Base-by-base conservation (phyloP, 2,113 vertebrate genomes). In the Glareola pratincola region DNA sequence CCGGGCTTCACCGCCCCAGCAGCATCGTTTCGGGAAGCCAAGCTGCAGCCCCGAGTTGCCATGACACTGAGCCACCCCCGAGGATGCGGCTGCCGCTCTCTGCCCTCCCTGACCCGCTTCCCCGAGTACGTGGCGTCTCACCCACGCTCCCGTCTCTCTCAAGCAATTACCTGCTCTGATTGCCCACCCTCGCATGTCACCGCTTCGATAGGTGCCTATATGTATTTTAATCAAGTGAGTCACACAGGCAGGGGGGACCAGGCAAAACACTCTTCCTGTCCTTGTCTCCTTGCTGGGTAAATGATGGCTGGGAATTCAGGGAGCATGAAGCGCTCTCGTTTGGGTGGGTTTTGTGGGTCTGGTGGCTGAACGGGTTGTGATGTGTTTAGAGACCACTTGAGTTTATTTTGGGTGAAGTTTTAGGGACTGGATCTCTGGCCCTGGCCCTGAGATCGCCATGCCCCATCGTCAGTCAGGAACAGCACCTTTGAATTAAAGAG, bases 111-210 rank as follows among this genome's bases (percentile, higher is more conserved):
- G 86, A 66, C 90, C 92, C 2, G 1, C 10, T 92, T 84, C 62
- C 63, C 82, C 10, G 1, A 56, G 72, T 27, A 21, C 62, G n/a
- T 51, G 63, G 41, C 2, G 17, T 80, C 90, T 76, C 95, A 7
- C 95, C 95, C 92, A 76, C 73, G 12, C 69, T 0, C 54, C 47
- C 23, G 4, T 89, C 69, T 69, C 92, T 69, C 51, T 41, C 77
- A 41, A 60, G 83, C 74, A 90, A 92, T 92, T 92, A 80, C 87
- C 73, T 96, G 82, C 86, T 90, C 92, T 84, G 86, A 76, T 94
- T 90, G 86, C 86, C 83, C 90, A 10, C 83, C 86, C 80, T 57
- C 59, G 13, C 91, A 11, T 63, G 79, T 51, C 59, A n/a, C 71
- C 8, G 36, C 73, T 11, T 16, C 11, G 75, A 29, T 59, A 72